phyloP scores from a whole-genome alignment of 2,797 vertebrate species.

The Enteromius mattozi region DNA sequence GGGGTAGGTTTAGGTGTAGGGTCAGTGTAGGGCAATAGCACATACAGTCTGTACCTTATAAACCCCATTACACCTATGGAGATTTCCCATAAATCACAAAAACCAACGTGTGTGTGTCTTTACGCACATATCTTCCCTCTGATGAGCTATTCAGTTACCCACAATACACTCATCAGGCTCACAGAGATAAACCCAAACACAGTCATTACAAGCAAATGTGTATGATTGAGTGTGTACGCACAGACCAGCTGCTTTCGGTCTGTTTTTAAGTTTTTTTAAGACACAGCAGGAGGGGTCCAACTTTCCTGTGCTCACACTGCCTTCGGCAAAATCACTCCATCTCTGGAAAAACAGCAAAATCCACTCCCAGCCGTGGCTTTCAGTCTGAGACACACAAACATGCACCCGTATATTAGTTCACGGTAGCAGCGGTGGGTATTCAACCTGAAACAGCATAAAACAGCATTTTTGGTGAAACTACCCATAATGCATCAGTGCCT shows the following conservation, averaged over 20 bases:
- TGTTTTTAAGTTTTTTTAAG: background rate
- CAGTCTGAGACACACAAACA: constrained; percentile 9
- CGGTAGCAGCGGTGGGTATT: constrained; percentile 15
- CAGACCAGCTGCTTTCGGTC: constrained; percentile 26
- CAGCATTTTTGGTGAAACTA: constrained; percentile 27
- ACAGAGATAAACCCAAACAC: constrained; percentile 35
- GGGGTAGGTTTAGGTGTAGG: too few species aligned
- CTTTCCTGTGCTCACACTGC: background rate
- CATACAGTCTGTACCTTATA: too few species aligned
- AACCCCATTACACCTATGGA: too few species aligned
- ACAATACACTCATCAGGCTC: constrained; percentile 48
- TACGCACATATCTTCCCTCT: background rate
- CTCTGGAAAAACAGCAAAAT: constrained; percentile 32
- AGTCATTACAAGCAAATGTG: constrained; percentile 35
- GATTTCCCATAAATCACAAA: too few species aligned
- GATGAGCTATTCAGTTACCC: constrained; percentile 46
- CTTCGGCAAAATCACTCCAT: constrained; percentile 35
- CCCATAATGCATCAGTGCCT: constrained; percentile 2
- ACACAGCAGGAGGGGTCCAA: constrained; percentile 14
- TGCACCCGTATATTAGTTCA: background rate
- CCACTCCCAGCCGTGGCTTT: constrained; percentile 21
- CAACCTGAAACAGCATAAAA: constrained; percentile 31
- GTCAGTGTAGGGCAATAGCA: too few species aligned
- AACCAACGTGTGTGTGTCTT: background rate
- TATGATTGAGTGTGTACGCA: constrained; percentile 22